Evolutionary conservation across 2,797 vertebrate genomes (phyloP).

Genomic region (Crenichthys baileyi): DNA sequence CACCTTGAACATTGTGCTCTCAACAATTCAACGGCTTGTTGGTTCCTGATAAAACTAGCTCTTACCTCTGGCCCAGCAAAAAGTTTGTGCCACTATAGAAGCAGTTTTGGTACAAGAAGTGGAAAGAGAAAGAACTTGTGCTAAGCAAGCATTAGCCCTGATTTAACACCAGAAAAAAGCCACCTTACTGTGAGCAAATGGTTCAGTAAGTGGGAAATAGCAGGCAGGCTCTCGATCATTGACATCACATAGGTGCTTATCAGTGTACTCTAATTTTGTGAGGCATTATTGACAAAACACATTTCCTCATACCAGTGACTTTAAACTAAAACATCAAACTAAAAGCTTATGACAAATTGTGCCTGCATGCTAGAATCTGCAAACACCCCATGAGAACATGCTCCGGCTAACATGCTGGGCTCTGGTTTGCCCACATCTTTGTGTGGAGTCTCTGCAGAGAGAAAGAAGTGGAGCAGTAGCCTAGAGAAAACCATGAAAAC

Average conservation of each 20-base stretch:
- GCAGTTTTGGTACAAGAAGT: not conserved
- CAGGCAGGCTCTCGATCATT: not conserved
- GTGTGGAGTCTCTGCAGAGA: not conserved
- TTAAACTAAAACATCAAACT: not conserved
- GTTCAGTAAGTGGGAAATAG: not conserved
- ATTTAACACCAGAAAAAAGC: not conserved
- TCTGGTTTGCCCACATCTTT: not conserved
- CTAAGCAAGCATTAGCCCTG: not conserved
- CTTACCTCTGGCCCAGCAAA: not conserved
- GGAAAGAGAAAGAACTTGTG: not conserved
- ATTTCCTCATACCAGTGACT: not conserved
- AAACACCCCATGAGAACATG: not conserved
- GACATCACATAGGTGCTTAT: not conserved
- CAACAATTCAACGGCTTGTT: not conserved
- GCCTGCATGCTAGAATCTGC: not conserved
- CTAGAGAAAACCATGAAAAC: not conserved
- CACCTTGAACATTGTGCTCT: not conserved
- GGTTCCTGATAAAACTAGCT: not conserved
- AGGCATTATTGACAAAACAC: conserved; percentile 4
- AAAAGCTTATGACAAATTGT: not conserved
- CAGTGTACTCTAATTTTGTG: not conserved
- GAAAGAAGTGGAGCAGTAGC: conserved; percentile 5
- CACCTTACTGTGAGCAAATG: not conserved
- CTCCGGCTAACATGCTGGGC: not conserved
- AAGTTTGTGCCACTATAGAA: not conserved